Evolutionary conservation across 2,797 vertebrate species (phyloP).

Genomic region (Bryconaethiops microstoma): DNA sequence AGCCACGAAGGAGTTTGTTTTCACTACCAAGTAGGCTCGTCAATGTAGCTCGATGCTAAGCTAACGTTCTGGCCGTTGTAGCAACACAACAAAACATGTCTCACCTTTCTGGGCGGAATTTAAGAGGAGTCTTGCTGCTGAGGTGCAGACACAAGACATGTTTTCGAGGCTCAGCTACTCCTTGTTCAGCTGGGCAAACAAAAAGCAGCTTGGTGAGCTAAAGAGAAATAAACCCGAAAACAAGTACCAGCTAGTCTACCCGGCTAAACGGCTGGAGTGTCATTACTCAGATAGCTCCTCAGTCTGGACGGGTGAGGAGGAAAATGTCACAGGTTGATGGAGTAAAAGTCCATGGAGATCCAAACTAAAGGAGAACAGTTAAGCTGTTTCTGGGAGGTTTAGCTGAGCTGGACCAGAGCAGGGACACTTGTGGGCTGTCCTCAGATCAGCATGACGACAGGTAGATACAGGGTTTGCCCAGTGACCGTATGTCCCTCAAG

Average conservation of each 20-base stretch:
- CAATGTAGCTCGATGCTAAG: background rate
- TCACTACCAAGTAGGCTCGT: too few relatives aligned
- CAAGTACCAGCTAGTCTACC: background rate
- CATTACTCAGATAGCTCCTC: background rate
- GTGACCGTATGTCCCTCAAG: too few relatives aligned
- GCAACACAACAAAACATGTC: background rate
- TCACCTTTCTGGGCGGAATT: constrained; percentile 66
- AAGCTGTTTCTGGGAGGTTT: too few relatives aligned
- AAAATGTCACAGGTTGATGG: background rate
- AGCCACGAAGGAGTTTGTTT: background rate
- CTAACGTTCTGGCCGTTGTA: background rate
- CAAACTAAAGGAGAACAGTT: background rate
- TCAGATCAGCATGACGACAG: background rate
- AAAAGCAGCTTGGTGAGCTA: background rate
- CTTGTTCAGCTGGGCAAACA: background rate
- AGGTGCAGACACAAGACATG: constrained; percentile 66
- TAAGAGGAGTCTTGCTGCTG: constrained; percentile 58
- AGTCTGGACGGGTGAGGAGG: background rate
- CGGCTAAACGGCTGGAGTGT: constrained; percentile 8
- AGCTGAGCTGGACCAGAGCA: background rate
- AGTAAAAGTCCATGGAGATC: background rate
- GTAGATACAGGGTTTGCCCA: too few relatives aligned
- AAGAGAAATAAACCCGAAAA: background rate
- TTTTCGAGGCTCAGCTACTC: constrained; percentile 17
- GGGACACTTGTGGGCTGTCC: background rate